Percentiles rank a stretch among this genome's conserved stretches.
phyloP scores from a whole-genome alignment of 2,113 vertebrate species.

The Lota lota region DNA sequence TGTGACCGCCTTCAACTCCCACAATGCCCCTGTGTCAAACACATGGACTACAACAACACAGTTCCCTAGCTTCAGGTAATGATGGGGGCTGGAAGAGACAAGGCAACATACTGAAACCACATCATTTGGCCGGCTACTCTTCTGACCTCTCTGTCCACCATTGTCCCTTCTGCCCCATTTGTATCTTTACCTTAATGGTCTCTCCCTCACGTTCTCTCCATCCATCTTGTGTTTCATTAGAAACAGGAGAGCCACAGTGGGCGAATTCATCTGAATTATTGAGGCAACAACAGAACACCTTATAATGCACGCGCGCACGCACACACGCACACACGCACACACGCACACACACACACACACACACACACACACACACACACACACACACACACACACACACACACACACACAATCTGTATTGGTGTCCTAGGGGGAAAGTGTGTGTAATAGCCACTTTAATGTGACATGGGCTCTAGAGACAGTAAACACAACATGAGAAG shows the following conservation, averaged over 20 bases:
- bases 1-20: no score
- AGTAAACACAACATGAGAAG: not conserved
- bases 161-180: no score
- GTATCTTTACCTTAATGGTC: not conserved
- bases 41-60: no score
- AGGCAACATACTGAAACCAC: no score
- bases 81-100: no score
- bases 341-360: not conserved
- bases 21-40: no score
- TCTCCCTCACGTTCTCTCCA: not conserved
- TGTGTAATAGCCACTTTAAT: not conserved
- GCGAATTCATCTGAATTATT: not conserved
- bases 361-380: not conserved
- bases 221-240: not conserved
- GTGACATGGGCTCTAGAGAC: not conserved
- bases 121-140: not conserved
- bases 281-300: not conserved
- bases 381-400: constrained; percentile 5
- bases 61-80: no score
- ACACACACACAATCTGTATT: not conserved
- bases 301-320: not conserved
- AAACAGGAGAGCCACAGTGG: not conserved
- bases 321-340: not conserved
- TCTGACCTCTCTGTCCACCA: not conserved
- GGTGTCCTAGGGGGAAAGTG: not conserved